Conservation (phyloP, 2,888 invertebrate species). For the Trichacis sp. region DNA sequence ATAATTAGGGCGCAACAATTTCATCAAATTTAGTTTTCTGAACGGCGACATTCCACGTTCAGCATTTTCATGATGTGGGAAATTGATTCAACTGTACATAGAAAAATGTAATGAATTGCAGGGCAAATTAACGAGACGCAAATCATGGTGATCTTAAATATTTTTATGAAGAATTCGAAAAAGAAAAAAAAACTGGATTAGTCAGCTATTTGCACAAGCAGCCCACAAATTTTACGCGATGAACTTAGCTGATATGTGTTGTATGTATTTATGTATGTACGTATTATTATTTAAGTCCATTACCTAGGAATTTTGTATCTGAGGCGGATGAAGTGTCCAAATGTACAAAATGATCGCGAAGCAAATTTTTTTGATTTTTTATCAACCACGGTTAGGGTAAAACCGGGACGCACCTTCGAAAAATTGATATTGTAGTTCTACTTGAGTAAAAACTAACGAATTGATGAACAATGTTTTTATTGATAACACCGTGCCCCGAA, state of each 20-base stretch:
- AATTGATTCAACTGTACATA: background rate
- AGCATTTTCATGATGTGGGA: slow-evolving; percentile 42
- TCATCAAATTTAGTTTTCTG: slow-evolving; percentile 1
- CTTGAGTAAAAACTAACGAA: too few species aligned
- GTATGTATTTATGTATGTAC: slow-evolving; percentile 62
- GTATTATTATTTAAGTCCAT: slow-evolving; percentile 46
- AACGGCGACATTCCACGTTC: slow-evolving; percentile 45
- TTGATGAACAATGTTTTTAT: too few species aligned
- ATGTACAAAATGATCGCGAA: too few species aligned
- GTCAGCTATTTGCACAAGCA: slow-evolving; percentile 34
- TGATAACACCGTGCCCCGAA: background rate
- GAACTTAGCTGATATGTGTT: slow-evolving; percentile 51
- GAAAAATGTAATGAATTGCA: slow-evolving; percentile 20
- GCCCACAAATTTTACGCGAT: slow-evolving; percentile 36
- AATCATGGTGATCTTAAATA: background rate
- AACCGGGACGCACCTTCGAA: too few species aligned
- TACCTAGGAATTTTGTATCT: background rate
- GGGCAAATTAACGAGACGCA: slow-evolving; percentile 14
- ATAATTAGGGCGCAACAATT: slow-evolving; percentile 63
- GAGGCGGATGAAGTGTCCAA: background rate
- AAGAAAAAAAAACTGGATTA: background rate
- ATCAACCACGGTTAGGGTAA: too few species aligned
- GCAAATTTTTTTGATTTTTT: too few species aligned
- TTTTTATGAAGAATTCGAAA: background rate
- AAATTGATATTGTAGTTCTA: too few species aligned